These are phyloP conservation scores for Laticauda colubrina DNA, from an alignment of 2,113 vertebrate species.

Conservation along the genomic window DNA sequence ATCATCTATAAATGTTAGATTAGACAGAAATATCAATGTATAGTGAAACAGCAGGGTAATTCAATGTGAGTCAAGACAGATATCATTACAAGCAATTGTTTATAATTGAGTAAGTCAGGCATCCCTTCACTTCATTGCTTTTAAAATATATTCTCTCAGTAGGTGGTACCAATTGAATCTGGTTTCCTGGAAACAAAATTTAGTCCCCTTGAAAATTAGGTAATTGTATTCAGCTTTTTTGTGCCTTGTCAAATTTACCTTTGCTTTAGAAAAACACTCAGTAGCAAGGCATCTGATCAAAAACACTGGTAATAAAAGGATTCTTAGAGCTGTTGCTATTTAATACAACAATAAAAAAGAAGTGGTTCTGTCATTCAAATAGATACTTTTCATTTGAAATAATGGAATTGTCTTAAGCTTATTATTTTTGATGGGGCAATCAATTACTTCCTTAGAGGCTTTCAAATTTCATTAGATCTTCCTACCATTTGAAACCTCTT, in stretches of 20 bases:
- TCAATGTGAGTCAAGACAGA: conserved; percentile 11
- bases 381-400: conserved; percentile 20
- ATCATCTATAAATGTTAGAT: background rate
- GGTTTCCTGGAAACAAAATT: conserved; percentile 30
- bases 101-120: conserved; percentile 25
- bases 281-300: too few species aligned
- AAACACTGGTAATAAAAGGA: conserved; percentile 16
- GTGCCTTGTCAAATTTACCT: conserved; percentile 35
- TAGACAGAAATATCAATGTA: conserved; percentile 22
- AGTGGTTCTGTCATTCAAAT: conserved; percentile 5
- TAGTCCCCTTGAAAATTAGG: conserved; percentile 22
- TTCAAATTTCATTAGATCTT: background rate
- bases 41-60: conserved; percentile 23
- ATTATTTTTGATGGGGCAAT: background rate
- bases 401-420: conserved; percentile 11
- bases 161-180: conserved; percentile 32
- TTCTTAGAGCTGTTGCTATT: conserved; percentile 12
- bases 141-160: conserved; percentile 22
- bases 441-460: background rate
- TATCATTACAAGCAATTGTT: background rate
- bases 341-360: conserved; percentile 8
- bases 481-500: background rate
- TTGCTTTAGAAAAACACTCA: conserved; percentile 37
- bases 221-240: conserved; percentile 12
- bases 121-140: conserved; percentile 21